phyloP scores from a whole-genome alignment of 2,888 invertebrate genomes.

The Strigamia maritima region DNA sequence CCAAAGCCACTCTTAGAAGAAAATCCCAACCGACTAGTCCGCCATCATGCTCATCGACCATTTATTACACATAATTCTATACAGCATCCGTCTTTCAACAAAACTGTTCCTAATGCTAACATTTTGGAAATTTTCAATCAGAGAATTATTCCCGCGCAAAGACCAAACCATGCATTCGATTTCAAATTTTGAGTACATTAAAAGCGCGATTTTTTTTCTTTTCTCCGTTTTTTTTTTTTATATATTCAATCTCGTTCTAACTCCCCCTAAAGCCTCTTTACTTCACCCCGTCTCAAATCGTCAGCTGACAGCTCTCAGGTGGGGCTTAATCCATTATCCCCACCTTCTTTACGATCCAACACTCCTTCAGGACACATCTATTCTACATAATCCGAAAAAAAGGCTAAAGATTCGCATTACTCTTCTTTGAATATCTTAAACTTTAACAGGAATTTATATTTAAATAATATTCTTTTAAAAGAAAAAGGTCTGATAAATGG shows the following conservation, averaged over 20 bases:
- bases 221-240: background rate
- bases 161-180: background rate
- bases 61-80: slow-evolving; percentile 18
- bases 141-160: background rate
- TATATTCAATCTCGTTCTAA: slow-evolving; percentile 27
- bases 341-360: slow-evolving; percentile 32
- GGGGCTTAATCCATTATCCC: slow-evolving; percentile 32
- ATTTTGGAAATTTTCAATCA: no score
- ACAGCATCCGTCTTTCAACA: background rate
- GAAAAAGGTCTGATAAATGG: slow-evolving; percentile 18
- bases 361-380: slow-evolving; percentile 32
- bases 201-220: background rate
- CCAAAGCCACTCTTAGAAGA: slow-evolving; percentile 14
- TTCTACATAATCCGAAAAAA: slow-evolving; percentile 26
- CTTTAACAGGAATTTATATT: slow-evolving; percentile 22
- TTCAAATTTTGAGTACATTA: slow-evolving; percentile 18
- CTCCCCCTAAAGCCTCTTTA: slow-evolving; percentile 29
- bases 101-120: background rate
- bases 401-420: slow-evolving; percentile 9
- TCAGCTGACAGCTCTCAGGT: slow-evolving; percentile 32
- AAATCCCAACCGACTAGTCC: slow-evolving; percentile 32
- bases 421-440: slow-evolving; percentile 13
- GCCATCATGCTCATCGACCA: slow-evolving; percentile 30
- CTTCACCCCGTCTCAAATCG: slow-evolving; percentile 32
- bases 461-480: slow-evolving; percentile 11